These are phyloP conservation scores for Cancer borealis DNA, from an alignment of 2,888 invertebrate species.

Conservation along the genomic window DNA sequence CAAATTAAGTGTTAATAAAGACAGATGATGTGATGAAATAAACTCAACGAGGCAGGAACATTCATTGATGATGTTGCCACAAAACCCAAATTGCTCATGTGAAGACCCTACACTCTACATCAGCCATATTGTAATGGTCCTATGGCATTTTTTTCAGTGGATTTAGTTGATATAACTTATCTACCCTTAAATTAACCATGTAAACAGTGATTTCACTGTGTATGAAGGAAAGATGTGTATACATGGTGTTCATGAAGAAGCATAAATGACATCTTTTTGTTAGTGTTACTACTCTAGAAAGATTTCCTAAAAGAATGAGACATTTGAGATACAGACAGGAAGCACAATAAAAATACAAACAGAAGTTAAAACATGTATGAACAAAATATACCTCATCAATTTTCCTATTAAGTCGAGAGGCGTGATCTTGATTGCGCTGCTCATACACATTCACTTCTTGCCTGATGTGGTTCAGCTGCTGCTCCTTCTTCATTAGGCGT, in stretches of 20 bases:
- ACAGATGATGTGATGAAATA: no score
- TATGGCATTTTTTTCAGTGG: background rate
- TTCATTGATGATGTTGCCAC: no score
- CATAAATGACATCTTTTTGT: background rate
- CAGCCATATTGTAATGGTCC: background rate
- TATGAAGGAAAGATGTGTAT: background rate
- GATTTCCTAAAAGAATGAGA: no score
- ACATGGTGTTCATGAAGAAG: background rate
- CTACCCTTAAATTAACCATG: background rate
- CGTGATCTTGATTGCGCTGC: background rate
- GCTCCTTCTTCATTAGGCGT: background rate
- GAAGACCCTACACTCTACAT: background rate
- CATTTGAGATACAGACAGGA: background rate
- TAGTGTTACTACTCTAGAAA: background rate
- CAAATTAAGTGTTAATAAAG: no score
- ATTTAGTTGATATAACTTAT: background rate
- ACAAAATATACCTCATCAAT: background rate
- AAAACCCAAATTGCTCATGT: no score
- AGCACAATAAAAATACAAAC: background rate
- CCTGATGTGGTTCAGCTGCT: background rate
- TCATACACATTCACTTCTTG: conserved; percentile 22
- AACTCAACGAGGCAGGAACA: no score
- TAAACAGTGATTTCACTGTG: background rate
- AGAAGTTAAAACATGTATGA: background rate
- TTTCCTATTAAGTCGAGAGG: background rate